Base-by-base conservation (phyloP, 2,797 vertebrate genomes). In the Tragopan temminckii region DNA sequence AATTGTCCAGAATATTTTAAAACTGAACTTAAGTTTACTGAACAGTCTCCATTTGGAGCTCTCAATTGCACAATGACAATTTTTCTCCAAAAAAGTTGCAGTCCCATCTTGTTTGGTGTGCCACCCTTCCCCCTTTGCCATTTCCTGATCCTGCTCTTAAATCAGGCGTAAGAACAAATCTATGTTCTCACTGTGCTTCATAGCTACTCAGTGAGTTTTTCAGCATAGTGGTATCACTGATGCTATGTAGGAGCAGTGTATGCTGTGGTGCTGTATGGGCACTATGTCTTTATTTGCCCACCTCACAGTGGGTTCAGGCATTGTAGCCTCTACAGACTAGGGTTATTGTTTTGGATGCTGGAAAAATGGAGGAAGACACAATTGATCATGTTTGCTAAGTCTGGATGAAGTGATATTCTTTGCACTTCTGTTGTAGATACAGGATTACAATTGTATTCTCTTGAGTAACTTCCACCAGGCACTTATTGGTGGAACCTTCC, bases 341-440 rank as follows among this genome's bases (percentile, higher is more conserved):
- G 33, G 13, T 45, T 66, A 13, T 57, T 0, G 0, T 38, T 16
- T 64, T 78, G 61, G 35, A 64, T 40, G 27, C 31, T n/a, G 42
- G 36, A 72, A 59, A n/a, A 53, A 31, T 18, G 40, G 9, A 87
- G 68, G 38, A 88, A 29, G 8, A 3, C 48, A 35, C 9, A 43
- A 5, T 69, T 50, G 35, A 21, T 53, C 15, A 4, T 11, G 19
- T 48, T n/a, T 81, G 24, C 57, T 46, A 72, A 80, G 38, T 31
- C 25, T 63, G 42, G 8, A 63, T 53, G 21, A 36, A 68, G 45
- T 24, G 24, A 62, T 36, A 24, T 33, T 53, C 33, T 64, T 80
- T 42, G 20, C 7, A 19, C n/a, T 53, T 29, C 40, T 59, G 5
- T 55, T 53, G 33, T 31, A 64, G 59, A 63, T 27, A 33, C 9